Evolutionary conservation across 2,113 vertebrate genomes (phyloP), one percentile per base, ranked within the genome.

Genomic region (Nicator chloris): DNA sequence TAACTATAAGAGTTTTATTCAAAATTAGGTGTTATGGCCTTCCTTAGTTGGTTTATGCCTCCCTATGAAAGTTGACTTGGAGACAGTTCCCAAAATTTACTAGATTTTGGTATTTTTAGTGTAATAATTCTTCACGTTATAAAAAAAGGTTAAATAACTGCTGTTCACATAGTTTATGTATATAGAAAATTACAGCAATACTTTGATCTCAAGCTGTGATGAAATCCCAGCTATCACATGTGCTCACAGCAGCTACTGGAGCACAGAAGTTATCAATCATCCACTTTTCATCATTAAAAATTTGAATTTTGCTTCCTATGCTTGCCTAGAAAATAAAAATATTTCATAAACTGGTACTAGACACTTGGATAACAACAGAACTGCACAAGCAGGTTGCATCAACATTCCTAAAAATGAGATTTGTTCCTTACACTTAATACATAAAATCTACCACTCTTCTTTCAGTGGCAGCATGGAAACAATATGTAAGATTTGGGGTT

Each of bases 401-500:
- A 86, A 20, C 4, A 24, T 14, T 51, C 19, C 17, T 60, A 23
- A 87, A 26, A 60, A 19, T n/a, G 3, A 54, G 18, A 37, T 22
- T 50, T 73, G 6, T 45, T 84, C 26, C 23, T 84, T 57, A 27
- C 0, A 1, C 7, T 23, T 57, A 69, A n/a, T 31, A 26, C 24
- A 27, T 23, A 44, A 80, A 86, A 30, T 0, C 2, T 7, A 15
- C 19, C 23, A 35, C 33, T 56, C 9, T 17, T 33, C 42, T 77
- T 92, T 77, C 24, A 69, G 37, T 37, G 45, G 8, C 11, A 81
- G 7, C 31, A 31, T 1, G 5, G 56, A 59, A 83, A 57, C 17
- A 49, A 45, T 27, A 22, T 5, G 8, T n/a, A 56, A 24, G 3
- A 51, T 47, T 15, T 15, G 7, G 15, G 3, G 0, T 0, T 0